These are phyloP conservation scores for Eulemur mongoz DNA, from an alignment of 2,797 vertebrate species.

Conservation along the genomic window DNA sequence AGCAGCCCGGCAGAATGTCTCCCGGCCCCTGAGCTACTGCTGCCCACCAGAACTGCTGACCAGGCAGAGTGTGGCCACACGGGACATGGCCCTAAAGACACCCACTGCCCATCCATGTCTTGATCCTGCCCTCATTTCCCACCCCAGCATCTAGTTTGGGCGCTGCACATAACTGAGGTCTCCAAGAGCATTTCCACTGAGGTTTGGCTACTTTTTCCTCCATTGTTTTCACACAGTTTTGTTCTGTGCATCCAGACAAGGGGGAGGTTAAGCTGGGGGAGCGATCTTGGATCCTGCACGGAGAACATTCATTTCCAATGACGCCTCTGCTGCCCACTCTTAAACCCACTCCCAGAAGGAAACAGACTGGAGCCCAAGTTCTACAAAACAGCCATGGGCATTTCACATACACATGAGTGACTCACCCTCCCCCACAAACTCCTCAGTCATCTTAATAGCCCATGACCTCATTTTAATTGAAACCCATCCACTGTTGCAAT, in stretches of 20 bases:
- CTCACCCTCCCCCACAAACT: constrained; percentile 56
- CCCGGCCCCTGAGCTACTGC: not conserved
- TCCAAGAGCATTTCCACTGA: not conserved
- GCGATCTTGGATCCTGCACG: constrained; percentile 12
- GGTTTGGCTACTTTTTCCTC: not conserved
- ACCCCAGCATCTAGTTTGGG: not conserved
- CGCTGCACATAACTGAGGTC: not conserved
- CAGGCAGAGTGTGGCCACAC: not conserved
- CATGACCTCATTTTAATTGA: constrained; percentile 69
- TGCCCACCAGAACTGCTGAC: not conserved
- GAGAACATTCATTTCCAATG: constrained; percentile 66
- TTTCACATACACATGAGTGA: constrained; percentile 61
- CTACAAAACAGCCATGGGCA: constrained; percentile 65
- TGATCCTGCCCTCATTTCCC: not conserved
- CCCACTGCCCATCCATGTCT: not conserved
- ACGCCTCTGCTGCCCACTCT: constrained; percentile 61
- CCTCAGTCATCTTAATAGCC: constrained; percentile 36
- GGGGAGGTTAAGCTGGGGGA: not conserved
- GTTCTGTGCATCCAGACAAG: constrained; percentile 1
- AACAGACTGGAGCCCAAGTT: constrained; percentile 42
- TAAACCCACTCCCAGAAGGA: constrained; percentile 57
- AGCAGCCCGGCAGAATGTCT: not conserved
- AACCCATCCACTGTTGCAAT: constrained; percentile 32
- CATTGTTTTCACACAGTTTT: not conserved
- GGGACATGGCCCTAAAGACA: not conserved